These are phyloP conservation scores for Gari tellinella DNA, from an alignment of 2,888 invertebrate species.

Conservation along the genomic window DNA sequence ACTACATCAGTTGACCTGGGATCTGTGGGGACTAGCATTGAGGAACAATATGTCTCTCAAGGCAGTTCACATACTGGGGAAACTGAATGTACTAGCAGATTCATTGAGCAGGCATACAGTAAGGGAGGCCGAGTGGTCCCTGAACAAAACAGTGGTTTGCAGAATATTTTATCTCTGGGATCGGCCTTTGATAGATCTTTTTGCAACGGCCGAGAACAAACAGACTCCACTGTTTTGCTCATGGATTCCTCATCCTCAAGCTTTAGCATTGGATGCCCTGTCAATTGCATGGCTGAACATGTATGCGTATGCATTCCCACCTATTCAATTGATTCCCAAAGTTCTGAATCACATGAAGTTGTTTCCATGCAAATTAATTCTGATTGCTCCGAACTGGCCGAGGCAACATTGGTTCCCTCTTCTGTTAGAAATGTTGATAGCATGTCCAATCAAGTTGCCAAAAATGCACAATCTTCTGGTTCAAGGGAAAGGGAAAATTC, in stretches of 20 bases:
- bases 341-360: constrained; percentile 9
- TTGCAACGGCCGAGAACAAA: constrained; percentile 36
- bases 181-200: constrained; percentile 28
- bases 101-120: constrained; percentile 24
- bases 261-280: constrained; percentile 40
- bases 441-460: constrained; percentile 20
- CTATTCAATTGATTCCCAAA: constrained; percentile 23
- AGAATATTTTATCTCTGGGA: constrained; percentile 27
- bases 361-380: constrained; percentile 17
- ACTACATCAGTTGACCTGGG: constrained; percentile 18
- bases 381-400: constrained; percentile 30
- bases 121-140: constrained; percentile 35
- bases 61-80: constrained; percentile 34
- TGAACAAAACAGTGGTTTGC: constrained; percentile 19
- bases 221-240: constrained; percentile 35
- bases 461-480: constrained; percentile 12
- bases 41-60: constrained; percentile 21
- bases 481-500: constrained; percentile 20
- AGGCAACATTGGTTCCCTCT: constrained; percentile 20
- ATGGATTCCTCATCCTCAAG: constrained; percentile 33
- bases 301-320: constrained; percentile 36
- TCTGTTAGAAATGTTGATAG: constrained; percentile 24
- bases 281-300: constrained; percentile 37
- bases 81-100: constrained; percentile 39
- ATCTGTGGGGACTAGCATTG: constrained; percentile 29